Percentiles rank a stretch among this genome's conserved stretches.
Evolutionary conservation across 2,113 vertebrate genomes (phyloP).

Genomic region (Sterna hirundo): DNA sequence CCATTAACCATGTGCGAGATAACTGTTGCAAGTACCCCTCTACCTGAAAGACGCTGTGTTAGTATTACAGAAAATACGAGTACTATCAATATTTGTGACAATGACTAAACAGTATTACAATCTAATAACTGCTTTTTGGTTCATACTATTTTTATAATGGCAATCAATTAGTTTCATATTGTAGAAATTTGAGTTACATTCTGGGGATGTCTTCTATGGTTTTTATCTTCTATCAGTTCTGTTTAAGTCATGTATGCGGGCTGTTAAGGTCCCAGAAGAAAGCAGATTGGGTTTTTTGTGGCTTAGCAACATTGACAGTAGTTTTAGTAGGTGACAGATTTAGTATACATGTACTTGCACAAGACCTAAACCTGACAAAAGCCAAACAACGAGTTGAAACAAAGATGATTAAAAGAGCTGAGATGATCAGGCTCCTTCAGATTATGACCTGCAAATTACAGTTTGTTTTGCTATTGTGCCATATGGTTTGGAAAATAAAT

Average conservation of each 20-base stretch:
- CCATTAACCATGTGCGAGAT: not conserved
- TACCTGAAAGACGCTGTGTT: not conserved
- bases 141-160: not conserved
- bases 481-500: not conserved
- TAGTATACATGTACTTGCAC: not conserved
- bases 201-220: fast-evolving
- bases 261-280: not conserved
- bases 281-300: not conserved
- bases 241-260: fast-evolving
- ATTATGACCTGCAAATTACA: not conserved
- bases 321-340: not conserved
- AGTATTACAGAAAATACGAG: not conserved
- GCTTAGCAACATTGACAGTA: not conserved
- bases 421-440: not conserved
- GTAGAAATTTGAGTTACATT: not conserved
- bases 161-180: not conserved
- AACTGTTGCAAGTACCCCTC: not conserved
- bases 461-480: not conserved
- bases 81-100: not conserved
- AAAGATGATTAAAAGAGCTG: not conserved
- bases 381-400: slow-evolving; percentile 9
- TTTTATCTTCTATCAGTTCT: not conserved
- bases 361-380: not conserved
- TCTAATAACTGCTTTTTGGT: not conserved
- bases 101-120: not conserved